A percentile compares a stretch with the other conserved stretches of the same genome.
phyloP scores from a whole-genome alignment of 2,888 invertebrate species.

The Leucoptera coffeella region DNA sequence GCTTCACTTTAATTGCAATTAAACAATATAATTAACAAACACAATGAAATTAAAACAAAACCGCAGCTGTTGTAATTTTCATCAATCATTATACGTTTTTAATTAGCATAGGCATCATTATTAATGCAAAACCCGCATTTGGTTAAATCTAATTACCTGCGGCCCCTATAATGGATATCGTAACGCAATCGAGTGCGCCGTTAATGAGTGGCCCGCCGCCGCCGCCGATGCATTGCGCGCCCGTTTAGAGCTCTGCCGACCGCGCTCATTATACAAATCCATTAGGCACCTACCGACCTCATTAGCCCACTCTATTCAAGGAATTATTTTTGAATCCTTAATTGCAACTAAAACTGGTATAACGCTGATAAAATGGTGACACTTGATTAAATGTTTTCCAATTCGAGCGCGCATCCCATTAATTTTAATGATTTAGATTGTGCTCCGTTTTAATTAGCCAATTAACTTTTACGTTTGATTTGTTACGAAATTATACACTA shows the following conservation, averaged over 20 bases:
- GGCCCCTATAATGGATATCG: slow-evolving; percentile 42
- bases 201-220: slow-evolving; percentile 40
- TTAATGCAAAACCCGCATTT: slow-evolving; percentile 43
- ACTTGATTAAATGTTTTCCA: not conserved
- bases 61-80: too few relatives aligned
- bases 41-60: too few relatives aligned
- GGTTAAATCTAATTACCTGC: slow-evolving; percentile 47
- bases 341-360: not conserved
- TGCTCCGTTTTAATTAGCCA: too few relatives aligned
- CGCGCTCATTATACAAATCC: slow-evolving; percentile 25
- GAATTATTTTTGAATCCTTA: not conserved
- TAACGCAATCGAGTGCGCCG: slow-evolving; percentile 42
- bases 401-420: too few relatives aligned
- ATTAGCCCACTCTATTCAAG: too few relatives aligned
- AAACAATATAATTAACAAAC: too few relatives aligned
- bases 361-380: not conserved
- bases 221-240: slow-evolving; percentile 22
- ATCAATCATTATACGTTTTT: too few relatives aligned
- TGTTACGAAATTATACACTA: too few relatives aligned
- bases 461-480: too few relatives aligned
- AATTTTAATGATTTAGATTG: too few relatives aligned
- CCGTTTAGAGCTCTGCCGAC: slow-evolving; percentile 26
- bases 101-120: slow-evolving; percentile 9
- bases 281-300: too few relatives aligned
- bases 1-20: not conserved